Conservation (phyloP, 37 sponge, comb jelly and placozoan genomes). For the Hexactinellida sp. region DNA sequence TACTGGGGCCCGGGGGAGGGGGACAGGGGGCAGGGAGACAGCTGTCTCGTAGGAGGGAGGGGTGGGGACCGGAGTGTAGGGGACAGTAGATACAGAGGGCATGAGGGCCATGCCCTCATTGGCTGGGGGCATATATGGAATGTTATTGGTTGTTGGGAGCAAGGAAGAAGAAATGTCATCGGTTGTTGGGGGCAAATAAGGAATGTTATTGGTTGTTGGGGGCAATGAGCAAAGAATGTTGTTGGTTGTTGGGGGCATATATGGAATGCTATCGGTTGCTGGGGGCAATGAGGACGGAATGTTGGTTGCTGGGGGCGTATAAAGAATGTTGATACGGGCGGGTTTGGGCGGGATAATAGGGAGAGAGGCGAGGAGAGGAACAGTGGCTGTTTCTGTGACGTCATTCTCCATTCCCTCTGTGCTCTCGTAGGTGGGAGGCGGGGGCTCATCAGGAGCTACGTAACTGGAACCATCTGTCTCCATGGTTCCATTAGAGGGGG, state of each 20-base stretch:
- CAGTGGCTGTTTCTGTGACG: background rate
- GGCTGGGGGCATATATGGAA: too few species aligned
- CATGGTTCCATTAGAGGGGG: background rate
- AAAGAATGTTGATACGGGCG: background rate
- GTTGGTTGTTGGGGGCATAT: too few species aligned
- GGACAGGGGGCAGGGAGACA: background rate
- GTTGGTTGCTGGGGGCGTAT: too few species aligned
- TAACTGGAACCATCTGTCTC: background rate
- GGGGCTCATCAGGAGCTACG: background rate
- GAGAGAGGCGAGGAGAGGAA: background rate
- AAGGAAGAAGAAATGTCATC: too few species aligned
- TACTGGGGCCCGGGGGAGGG: slow-evolving; percentile 21
- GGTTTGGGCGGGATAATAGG: background rate
- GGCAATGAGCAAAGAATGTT: too few species aligned
- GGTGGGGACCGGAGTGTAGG: slow-evolving; percentile 25
- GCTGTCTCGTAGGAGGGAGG: slow-evolving; percentile 32
- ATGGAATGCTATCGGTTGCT: background rate
- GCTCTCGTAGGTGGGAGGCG: background rate
- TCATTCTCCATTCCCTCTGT: too few species aligned
- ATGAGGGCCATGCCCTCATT: too few species aligned
- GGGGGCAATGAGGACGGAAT: background rate
- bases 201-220: background rate
- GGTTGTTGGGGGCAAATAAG: too few species aligned
- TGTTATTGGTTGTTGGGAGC: background rate
- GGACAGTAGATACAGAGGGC: too few species aligned